Base-by-base conservation (phyloP, 2,113 vertebrate genomes). In the Leucosticte australis region DNA sequence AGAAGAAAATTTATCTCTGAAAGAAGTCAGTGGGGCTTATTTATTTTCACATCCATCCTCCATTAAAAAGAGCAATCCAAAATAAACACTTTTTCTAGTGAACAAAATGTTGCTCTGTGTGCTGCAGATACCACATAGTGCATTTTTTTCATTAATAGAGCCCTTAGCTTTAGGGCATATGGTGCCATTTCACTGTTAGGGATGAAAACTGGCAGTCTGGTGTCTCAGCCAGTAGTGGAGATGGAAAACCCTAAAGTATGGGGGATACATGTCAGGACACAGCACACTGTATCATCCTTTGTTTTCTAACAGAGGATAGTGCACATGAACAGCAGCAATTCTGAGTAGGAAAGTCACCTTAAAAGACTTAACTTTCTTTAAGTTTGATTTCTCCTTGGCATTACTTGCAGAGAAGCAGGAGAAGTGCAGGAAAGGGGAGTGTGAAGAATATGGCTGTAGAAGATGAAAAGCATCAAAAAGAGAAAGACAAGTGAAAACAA, bases 1-100 rank as follows among this genome's bases (percentile, higher is more conserved):
- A 77, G n/a, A 79, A 83, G 64, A 76, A 81, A 79, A 91, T 78
- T 47, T 71, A 33, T 90, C 28, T 87, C 46, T 65, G 30, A 90
- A 80, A 77, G 13, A 77, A 69, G 8, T 52, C 78, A 9, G 15
- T 77, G 50, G 16, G 11, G 10, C 10, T 91, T 85, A 53, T 67
- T 92, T 92, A 55, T 59, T 94, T 91, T 91, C 47, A 52, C 11
- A 74, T 60, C 42, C 3, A 8, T 59, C 10, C 39, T 69, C 27
- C 20, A 15, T 88, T 79, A 47, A 62, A 81, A 90, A 75, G 28
- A 46, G 1, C 28, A 71, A 82, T 79, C 14, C 5, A 50, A 91
- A 95, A 85, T 73, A 92, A 31, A 35, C 9, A 19, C 8, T 62
- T 81, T 57, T 71, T 60, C 47, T 84, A 14, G 19, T 19, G 19